Percentiles rank a stretch among this genome's conserved stretches.
phyloP scores from a whole-genome alignment of 1,140 invertebrate species.

The Drosophila baimaii region DNA sequence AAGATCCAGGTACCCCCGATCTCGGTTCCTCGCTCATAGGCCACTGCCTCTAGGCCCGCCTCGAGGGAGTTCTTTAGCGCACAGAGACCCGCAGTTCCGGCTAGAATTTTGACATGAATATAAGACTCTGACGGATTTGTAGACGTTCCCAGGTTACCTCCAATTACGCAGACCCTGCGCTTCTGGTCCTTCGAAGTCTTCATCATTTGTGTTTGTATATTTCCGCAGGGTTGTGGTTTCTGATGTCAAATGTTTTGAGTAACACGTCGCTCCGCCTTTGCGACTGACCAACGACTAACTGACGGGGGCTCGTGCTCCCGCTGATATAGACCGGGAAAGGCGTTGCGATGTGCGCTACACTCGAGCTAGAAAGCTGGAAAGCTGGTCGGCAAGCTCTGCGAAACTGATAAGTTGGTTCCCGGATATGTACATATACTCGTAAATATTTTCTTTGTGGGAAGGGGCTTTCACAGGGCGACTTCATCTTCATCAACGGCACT shows the following conservation, averaged over 20 bases:
- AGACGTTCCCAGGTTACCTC: conserved; percentile 75
- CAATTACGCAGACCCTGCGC: conserved; percentile 86
- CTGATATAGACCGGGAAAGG: conserved; percentile 32
- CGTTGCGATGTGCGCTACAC: conserved; percentile 26
- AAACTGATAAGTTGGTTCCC: conserved; percentile 14
- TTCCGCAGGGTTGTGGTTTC: neutral
- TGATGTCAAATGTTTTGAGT: neutral
- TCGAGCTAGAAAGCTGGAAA: neutral
- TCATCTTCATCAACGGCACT: neutral
- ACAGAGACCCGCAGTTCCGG: conserved; percentile 91
- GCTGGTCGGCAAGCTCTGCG: neutral
- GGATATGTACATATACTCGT: neutral
- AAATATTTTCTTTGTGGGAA: neutral
- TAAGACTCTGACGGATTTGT: neutral
- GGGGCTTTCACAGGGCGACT: conserved; percentile 20
- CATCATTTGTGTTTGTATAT: conserved; percentile 32
- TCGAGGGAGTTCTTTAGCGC: conserved; percentile 87
- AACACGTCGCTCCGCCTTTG: conserved; percentile 22
- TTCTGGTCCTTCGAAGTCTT: conserved; percentile 53
- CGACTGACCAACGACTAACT: conserved; percentile 36
- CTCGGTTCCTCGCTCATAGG: conserved; percentile 89
- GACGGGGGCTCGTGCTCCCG: conserved; percentile 35
- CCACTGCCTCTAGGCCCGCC: conserved; percentile 87
- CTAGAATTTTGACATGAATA: conserved; percentile 64
- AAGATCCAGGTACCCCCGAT: conserved; percentile 96